Conservation (phyloP, 2,797 vertebrate species). For the Taeniopygia guttata region DNA sequence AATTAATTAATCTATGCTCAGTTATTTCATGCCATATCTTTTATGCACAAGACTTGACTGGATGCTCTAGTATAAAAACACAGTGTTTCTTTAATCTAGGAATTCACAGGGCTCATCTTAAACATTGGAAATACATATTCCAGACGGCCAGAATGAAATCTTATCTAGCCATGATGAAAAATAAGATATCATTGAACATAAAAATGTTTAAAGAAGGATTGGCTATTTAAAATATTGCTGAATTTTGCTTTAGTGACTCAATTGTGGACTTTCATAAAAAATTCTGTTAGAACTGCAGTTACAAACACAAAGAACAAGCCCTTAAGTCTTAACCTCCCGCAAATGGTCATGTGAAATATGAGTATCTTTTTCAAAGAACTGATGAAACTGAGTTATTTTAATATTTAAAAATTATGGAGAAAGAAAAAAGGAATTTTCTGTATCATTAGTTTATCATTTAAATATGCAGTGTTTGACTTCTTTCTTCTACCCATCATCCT, state of each 20-base stretch:
- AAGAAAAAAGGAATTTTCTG: neutral
- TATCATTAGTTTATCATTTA: neutral
- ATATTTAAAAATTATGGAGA: neutral
- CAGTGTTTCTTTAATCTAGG: neutral
- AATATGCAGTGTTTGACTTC: neutral
- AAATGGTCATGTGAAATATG: neutral
- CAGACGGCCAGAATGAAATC: constrained; percentile 16
- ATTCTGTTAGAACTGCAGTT: neutral
- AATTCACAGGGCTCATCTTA: constrained; percentile 1
- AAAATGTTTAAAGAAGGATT: neutral
- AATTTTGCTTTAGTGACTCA: constrained; percentile 11
- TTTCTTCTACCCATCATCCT: neutral
- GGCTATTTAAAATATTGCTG: neutral
- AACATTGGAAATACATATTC: neutral
- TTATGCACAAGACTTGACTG: neutral
- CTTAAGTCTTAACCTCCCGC: neutral
- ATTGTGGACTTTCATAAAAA: neutral
- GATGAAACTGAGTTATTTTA: neutral
- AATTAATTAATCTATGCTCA: neutral
- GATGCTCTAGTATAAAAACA: neutral
- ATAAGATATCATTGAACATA: neutral
- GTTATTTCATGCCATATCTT: neutral
- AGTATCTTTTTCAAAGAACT: neutral
- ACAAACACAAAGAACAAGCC: neutral
- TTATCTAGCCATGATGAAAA: constrained; percentile 9